These are phyloP conservation scores for Nothobranchius kuhntae DNA, from an alignment of 2,113 vertebrate genomes.

Conservation along the genomic window DNA sequence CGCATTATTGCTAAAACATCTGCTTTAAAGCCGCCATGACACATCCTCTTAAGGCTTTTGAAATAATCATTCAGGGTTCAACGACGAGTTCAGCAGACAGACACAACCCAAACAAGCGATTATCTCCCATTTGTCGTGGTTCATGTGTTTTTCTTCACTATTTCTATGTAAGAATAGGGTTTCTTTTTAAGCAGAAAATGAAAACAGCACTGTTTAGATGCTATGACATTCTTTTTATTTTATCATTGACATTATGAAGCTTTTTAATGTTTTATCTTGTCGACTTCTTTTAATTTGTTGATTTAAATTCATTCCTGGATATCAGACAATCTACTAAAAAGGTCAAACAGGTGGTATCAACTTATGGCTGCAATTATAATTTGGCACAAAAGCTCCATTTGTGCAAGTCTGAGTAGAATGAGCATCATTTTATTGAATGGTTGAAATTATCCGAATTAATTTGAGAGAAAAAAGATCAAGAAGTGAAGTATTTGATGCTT, in stretches of 20 bases:
- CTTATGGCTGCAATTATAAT: too few species aligned
- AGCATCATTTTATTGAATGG: too few species aligned
- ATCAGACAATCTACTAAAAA: too few species aligned
- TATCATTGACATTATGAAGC: too few species aligned
- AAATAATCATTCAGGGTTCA: slow-evolving; percentile 37
- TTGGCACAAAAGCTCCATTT: too few species aligned
- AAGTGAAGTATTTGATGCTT: too few species aligned
- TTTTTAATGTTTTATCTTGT: too few species aligned
- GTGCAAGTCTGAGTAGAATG: too few species aligned
- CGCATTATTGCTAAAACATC: slow-evolving; percentile 23
- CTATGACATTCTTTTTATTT: too few species aligned
- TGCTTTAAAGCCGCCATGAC: slow-evolving; percentile 30
- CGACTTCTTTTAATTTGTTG: not conserved
- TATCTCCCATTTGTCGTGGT: slow-evolving; percentile 13
- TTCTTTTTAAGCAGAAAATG: not conserved
- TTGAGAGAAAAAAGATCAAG: too few species aligned
- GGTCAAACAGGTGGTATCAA: too few species aligned
- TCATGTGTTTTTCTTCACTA: slow-evolving; percentile 16
- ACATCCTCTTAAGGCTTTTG: slow-evolving; percentile 27
- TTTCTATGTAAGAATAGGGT: not conserved
- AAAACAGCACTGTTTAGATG: not conserved
- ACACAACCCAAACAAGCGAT: not conserved
- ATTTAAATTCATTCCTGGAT: not conserved
- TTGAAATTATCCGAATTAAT: too few species aligned
- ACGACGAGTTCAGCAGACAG: slow-evolving; percentile 21